Base-by-base conservation (phyloP, 2,113 vertebrate genomes). In the Ardeotis arabs region DNA sequence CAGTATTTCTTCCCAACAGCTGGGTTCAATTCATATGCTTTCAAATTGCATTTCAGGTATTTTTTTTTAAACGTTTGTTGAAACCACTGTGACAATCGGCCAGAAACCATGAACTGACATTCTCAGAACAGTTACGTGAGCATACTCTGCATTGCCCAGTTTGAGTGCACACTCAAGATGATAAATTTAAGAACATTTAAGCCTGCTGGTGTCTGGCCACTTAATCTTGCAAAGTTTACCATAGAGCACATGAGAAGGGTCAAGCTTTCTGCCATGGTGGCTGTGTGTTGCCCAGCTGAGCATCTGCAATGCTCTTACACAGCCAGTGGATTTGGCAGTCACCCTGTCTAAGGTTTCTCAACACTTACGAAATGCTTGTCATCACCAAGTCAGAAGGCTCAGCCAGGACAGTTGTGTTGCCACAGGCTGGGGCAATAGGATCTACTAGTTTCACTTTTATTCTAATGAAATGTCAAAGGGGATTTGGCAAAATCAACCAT, bases 171-270 rank as follows among this genome's bases (percentile, higher is more conserved):
- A 58, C 69, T 91, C 9, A 3, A 22, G 68, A 64, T 37, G 11
- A 45, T 47, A 49, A 83, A 49, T 77, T 25, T 45, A 84, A 63
- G 53, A 79, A 58, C 12, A 67, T 37, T 84, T 86, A 80, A 39
- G 50, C 44, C n/a, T 62, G 59, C 21, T 39, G 50, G 2, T 41
- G 27, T 55, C 37, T 66, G 39, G 23, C 33, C 41, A 60, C 68
- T 86, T 60, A 37, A 44, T 10, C 3, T 58, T 86, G 63, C 50
- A 62, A 70, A 50, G 66, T 60, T 47, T 59, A 29, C 29, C 33
- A 4, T 0, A 79, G 67, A 31, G 52, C 67, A 50, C 39, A 9
- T 0, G 4, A 41, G 35, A 64, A 1, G 0, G 9, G 52, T n/a
- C 41, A 47, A 50, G 50, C 27, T 64, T 68, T 74, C 75, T 84